Percentiles rank a stretch among this genome's conserved stretches.
These are phyloP conservation scores for Cheilosia pagana DNA, from an alignment of 2,888 invertebrate species.

Conservation along the genomic window DNA sequence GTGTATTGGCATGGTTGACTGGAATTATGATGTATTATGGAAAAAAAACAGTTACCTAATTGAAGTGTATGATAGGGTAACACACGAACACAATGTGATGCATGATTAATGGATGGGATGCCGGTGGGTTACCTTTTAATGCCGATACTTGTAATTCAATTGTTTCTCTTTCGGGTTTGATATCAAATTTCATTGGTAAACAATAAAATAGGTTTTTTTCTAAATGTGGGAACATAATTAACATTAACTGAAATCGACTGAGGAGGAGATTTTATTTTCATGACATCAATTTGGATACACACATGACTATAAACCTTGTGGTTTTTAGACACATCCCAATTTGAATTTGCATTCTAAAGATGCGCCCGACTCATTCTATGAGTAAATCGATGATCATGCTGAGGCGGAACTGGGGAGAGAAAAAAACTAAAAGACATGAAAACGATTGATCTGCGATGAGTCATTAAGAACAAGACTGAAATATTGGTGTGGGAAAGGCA, in stretches of 20 bases:
- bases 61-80: conserved; percentile 32
- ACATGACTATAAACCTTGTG: not conserved
- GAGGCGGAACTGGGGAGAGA: conserved; percentile 20
- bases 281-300: conserved; percentile 19
- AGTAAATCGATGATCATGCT: conserved; percentile 13
- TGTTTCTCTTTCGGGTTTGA: conserved; percentile 1
- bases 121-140: conserved; percentile 50
- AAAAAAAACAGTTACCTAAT: conserved; percentile 35
- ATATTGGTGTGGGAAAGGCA: conserved; percentile 1
- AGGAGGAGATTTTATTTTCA: conserved; percentile 18
- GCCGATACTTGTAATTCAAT: conserved; percentile 40
- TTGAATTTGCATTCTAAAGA: conserved; percentile 39
- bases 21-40: conserved; percentile 41
- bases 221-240: not conserved
- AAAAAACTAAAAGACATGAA: conserved; percentile 7
- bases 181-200: conserved; percentile 21
- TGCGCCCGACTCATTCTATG: conserved; percentile 19
- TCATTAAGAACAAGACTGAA: conserved; percentile 21
- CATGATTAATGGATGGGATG: conserved; percentile 52
- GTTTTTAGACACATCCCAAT: conserved; percentile 1
- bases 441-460: conserved; percentile 6
- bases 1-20: conserved; percentile 50
- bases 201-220: not conserved
- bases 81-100: conserved; percentile 35
- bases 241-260: conserved; percentile 31